Evolutionary conservation across 2,797 vertebrate species (phyloP).

Genomic region (Toxotes lorentzi): DNA sequence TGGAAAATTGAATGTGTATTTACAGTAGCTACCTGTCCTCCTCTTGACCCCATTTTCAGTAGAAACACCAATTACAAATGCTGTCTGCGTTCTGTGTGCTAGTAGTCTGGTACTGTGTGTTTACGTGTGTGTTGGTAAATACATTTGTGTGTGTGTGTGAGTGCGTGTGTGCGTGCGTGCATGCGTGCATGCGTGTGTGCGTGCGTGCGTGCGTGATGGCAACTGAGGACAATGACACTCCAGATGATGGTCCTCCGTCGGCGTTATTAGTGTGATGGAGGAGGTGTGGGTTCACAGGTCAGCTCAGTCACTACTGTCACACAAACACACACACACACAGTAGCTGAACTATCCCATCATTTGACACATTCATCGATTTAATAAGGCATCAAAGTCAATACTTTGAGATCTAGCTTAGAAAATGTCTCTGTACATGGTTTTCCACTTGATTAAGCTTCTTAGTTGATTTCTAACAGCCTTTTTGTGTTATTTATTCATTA

Average conservation of each 20-base stretch:
- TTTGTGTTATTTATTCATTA: conserved; percentile 27
- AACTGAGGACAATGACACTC: conserved; percentile 51
- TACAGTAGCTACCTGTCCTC: conserved; percentile 52
- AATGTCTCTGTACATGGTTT: conserved; percentile 16
- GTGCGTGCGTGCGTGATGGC: conserved; percentile 2
- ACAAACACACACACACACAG: conserved; percentile 30
- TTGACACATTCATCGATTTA: conserved; percentile 24
- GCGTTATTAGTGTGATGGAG: conserved; percentile 71
- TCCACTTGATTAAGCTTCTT: conserved; percentile 24
- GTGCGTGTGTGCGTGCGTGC: conserved; percentile 3
- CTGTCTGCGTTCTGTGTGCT: not conserved
- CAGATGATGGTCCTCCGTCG: conserved; percentile 42
- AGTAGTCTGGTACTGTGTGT: conserved; percentile 6
- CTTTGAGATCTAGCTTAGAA: conserved; percentile 20
- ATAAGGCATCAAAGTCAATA: conserved; percentile 40
- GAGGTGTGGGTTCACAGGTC: conserved; percentile 33
- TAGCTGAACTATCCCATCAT: conserved; percentile 28
- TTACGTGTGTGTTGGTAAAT: conserved; percentile 11
- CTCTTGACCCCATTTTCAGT: conserved; percentile 56
- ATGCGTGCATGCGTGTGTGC: conserved; percentile 14
- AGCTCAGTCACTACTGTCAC: conserved; percentile 37
- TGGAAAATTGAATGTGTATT: conserved; percentile 30
- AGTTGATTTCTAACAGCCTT: conserved; percentile 1
- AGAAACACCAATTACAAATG: conserved; percentile 27
- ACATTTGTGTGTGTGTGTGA: not conserved